These are phyloP conservation scores for Pocillopora verrucosa DNA, from an alignment of 64 coral and sea anemone species.

Conservation along the genomic window DNA sequence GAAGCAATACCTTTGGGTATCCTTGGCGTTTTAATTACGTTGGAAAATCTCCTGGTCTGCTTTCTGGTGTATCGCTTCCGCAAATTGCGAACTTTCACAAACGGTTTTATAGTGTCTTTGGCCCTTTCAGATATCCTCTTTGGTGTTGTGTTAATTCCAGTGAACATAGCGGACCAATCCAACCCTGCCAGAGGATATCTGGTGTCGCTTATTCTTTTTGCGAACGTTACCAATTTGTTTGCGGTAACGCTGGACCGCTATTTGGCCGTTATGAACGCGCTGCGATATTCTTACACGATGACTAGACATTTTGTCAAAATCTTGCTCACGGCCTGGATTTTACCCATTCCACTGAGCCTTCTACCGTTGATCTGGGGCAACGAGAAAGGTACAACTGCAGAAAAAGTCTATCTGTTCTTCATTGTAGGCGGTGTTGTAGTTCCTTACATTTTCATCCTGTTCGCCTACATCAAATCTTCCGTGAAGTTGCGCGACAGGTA, in stretches of 20 bases:
- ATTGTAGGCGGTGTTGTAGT: slow-evolving; percentile 70
- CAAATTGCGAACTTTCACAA: slow-evolving; percentile 64
- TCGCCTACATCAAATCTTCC: slow-evolving; percentile 85
- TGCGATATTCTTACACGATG: slow-evolving; percentile 77
- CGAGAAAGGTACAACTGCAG: background rate
- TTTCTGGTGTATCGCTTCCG: slow-evolving; percentile 73
- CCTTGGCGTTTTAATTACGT: slow-evolving; percentile 67
- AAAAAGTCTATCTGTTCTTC: slow-evolving; percentile 49
- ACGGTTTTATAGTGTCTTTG: slow-evolving; percentile 76
- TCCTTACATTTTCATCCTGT: slow-evolving; percentile 80
- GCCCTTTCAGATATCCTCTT: slow-evolving; percentile 77
- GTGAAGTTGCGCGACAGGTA: slow-evolving; percentile 72
- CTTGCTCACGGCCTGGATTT: slow-evolving; percentile 50
- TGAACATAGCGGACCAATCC: slow-evolving; percentile 38
- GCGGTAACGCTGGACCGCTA: slow-evolving; percentile 86
- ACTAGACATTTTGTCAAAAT: slow-evolving; percentile 77
- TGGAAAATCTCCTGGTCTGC: slow-evolving; percentile 75
- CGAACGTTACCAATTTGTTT: slow-evolving; percentile 80
- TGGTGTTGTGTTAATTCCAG: slow-evolving; percentile 67
- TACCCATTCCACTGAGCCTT: slow-evolving; percentile 55
- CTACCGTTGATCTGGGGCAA: slow-evolving; percentile 51
- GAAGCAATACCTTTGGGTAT: slow-evolving; percentile 51
- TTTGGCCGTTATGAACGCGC: slow-evolving; percentile 68
- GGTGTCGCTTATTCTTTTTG: slow-evolving; percentile 66
- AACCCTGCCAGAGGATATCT: slow-evolving; percentile 34